Conservation (phyloP, 2,113 vertebrate species). For the Ictalurus furcatus region DNA sequence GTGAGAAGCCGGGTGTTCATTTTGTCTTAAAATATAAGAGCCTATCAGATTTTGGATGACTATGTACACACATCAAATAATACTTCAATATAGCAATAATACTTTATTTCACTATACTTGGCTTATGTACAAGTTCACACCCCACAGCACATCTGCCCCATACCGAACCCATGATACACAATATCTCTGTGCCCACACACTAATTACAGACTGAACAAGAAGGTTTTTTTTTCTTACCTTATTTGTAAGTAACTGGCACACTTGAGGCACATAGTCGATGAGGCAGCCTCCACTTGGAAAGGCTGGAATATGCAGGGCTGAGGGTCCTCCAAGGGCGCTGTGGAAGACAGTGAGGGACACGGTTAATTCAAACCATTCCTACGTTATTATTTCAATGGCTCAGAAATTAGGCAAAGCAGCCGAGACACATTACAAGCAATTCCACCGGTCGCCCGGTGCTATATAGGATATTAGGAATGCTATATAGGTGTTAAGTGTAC, state of each 20-base stretch:
- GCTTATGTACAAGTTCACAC: no score
- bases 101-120: background rate
- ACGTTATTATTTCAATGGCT: background rate
- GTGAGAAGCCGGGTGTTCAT: background rate
- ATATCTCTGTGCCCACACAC: background rate
- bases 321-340: constrained; percentile 94
- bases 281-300: constrained; percentile 96
- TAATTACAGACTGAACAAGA: background rate
- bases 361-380: background rate
- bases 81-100: no score
- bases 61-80: no score
- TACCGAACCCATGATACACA: background rate
- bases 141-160: background rate
- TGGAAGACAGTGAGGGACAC: constrained; percentile 44
- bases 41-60: background rate
- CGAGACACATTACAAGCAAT: background rate
- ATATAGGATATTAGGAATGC: background rate
- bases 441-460: background rate
- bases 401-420: constrained; percentile 8
- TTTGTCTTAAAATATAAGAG: background rate
- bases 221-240: constrained; percentile 80
- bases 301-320: constrained; percentile 94
- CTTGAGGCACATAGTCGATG: constrained; percentile 97
- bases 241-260: constrained; percentile 95
- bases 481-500: background rate